These are phyloP conservation scores for Macaca mulatta DNA, from an alignment of 2,113 vertebrate species.

Conservation along the genomic window DNA sequence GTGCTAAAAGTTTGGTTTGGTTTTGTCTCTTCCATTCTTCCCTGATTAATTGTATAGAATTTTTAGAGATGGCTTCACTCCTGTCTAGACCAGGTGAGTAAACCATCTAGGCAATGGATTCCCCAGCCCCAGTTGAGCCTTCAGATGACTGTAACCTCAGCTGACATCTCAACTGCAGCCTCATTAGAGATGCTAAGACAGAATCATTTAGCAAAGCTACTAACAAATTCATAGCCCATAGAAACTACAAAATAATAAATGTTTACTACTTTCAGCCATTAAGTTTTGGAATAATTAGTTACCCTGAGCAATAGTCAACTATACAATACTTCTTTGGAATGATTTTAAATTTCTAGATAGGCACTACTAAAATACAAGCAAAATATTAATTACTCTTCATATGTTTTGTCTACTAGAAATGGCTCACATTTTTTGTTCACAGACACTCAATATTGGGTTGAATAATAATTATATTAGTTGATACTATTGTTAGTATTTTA, in stretches of 20 bases:
- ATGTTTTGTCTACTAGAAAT: not conserved
- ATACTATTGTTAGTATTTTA: not conserved
- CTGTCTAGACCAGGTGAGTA: not conserved
- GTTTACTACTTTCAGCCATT: not conserved
- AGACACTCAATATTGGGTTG: not conserved
- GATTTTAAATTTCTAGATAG: not conserved
- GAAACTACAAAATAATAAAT: not conserved
- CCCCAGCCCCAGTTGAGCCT: not conserved
- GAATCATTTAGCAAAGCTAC: not conserved
- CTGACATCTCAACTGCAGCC: not conserved
- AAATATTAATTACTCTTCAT: not conserved
- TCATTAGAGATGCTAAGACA: not conserved
- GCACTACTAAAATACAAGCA: not conserved
- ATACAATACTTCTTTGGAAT: not conserved
- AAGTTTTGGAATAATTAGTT: not conserved
- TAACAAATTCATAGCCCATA: not conserved
- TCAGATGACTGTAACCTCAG: not conserved
- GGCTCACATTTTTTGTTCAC: not conserved
- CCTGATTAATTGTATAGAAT: no score
- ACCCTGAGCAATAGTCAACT: not conserved
- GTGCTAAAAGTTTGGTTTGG: no score
- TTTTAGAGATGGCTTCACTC: no score
- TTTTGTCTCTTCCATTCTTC: no score
- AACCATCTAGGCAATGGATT: not conserved
- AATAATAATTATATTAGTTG: not conserved